Evolutionary conservation across 2,113 vertebrate genomes (phyloP).

Genomic region (Crypturellus undulatus): DNA sequence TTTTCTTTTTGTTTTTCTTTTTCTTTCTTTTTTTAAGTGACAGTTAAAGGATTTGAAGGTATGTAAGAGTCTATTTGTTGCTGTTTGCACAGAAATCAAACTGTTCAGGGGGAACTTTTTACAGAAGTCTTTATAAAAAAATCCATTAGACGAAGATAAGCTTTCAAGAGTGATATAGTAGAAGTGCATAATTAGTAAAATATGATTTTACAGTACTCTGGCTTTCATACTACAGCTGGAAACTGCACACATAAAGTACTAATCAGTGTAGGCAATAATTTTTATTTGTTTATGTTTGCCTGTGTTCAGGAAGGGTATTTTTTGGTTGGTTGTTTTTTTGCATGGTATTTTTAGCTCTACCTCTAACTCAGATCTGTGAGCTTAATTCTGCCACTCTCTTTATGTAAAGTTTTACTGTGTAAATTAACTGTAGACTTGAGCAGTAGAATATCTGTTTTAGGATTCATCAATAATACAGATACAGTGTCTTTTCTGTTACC

Average conservation of each 20-base stretch:
- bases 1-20: background rate
- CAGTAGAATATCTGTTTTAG: background rate
- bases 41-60: background rate
- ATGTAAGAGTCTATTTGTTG: background rate
- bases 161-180: background rate
- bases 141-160: background rate
- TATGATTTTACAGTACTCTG: background rate
- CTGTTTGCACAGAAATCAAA: background rate
- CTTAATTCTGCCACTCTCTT: background rate
- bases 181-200: background rate
- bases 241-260: background rate
- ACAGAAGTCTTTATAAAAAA: background rate
- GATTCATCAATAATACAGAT: background rate
- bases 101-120: background rate
- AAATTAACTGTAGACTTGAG: background rate
- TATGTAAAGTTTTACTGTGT: background rate
- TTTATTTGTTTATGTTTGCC: background rate
- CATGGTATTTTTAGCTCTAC: background rate
- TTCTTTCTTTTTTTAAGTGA: background rate
- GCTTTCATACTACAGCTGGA: background rate
- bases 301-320: fast-evolving
- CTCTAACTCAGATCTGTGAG: background rate
- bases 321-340: background rate
- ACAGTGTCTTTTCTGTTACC: background rate
- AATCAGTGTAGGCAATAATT: fast-evolving